Evolutionary conservation across 2,888 invertebrate species (phyloP).

Genomic region (Melanostoma mellinum): DNA sequence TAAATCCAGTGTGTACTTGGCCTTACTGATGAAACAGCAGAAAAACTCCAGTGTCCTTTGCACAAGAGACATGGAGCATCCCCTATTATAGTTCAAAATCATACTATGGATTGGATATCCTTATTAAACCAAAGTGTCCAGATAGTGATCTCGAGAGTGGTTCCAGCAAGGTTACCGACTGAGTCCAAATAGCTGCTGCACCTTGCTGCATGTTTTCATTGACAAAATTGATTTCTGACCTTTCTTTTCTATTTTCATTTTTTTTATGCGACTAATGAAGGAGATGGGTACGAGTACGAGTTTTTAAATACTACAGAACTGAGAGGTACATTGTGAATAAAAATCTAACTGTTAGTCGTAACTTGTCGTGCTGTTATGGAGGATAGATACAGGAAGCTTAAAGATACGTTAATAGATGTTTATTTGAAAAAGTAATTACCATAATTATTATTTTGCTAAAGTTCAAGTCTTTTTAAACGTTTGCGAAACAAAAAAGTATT

Average conservation of each 20-base stretch:
- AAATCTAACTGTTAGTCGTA: slow-evolving; percentile 41
- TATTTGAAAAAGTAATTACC: slow-evolving; percentile 65
- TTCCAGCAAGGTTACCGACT: slow-evolving; percentile 55
- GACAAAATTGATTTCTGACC: slow-evolving; percentile 68
- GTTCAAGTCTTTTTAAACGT: neutral
- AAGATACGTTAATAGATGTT: slow-evolving; percentile 62
- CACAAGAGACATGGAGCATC: slow-evolving; percentile 55
- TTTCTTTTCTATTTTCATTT: slow-evolving; percentile 23
- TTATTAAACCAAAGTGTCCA: slow-evolving; percentile 36
- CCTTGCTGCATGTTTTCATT: slow-evolving; percentile 70
- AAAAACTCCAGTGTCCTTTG: slow-evolving; percentile 66
- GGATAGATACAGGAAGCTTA: slow-evolving; percentile 60
- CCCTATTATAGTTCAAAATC: slow-evolving; percentile 29
- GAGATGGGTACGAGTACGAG: slow-evolving; percentile 37
- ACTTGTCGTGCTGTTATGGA: slow-evolving; percentile 64
- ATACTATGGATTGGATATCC: slow-evolving; percentile 29
- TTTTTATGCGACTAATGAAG: slow-evolving; percentile 69
- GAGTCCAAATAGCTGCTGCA: slow-evolving; percentile 58
- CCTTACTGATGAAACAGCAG: slow-evolving; percentile 69
- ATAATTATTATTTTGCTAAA: neutral
- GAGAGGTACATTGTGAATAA: slow-evolving; percentile 34
- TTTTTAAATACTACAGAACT: slow-evolving; percentile 41
- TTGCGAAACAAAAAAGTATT: neutral
- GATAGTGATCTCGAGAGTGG: slow-evolving; percentile 65
- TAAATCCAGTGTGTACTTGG: slow-evolving; percentile 59